Evolutionary conservation across 1,140 invertebrate species (phyloP).

Genomic region (Homalodisca vitripennis): DNA sequence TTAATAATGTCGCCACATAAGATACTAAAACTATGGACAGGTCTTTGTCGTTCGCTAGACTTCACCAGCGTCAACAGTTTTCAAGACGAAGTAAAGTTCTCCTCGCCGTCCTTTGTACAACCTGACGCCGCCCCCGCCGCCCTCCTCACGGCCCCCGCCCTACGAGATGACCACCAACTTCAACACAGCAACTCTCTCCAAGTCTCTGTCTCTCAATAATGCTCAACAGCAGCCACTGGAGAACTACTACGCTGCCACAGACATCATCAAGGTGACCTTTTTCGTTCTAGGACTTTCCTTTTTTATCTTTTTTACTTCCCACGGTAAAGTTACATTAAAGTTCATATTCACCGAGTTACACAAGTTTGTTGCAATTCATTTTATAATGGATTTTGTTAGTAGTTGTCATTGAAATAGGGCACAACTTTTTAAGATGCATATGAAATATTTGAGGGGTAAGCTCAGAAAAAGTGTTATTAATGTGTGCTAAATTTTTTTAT

Average conservation of each 20-base stretch:
- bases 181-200: constrained; percentile 38
- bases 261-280: constrained; percentile 62
- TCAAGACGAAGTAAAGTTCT: constrained; percentile 53
- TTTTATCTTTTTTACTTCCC: too few relatives aligned
- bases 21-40: constrained; percentile 37
- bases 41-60: constrained; percentile 44
- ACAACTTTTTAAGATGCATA: too few relatives aligned
- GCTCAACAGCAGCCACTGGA: constrained; percentile 52
- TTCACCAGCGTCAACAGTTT: constrained; percentile 54
- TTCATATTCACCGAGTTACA: too few relatives aligned
- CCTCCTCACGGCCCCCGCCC: constrained; percentile 46
- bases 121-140: constrained; percentile 47
- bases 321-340: too few relatives aligned
- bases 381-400: too few relatives aligned
- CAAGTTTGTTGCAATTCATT: too few relatives aligned
- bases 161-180: constrained; percentile 46
- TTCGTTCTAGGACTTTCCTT: too few relatives aligned
- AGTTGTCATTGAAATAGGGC: too few relatives aligned
- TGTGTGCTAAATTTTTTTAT: too few relatives aligned
- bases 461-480: too few relatives aligned
- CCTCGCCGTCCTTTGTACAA: constrained; percentile 52
- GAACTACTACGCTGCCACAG: constrained; percentile 68
- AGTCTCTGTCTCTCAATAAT: constrained; percentile 40
- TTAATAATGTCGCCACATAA: neutral
- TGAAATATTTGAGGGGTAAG: too few relatives aligned